phyloP scores from a whole-genome alignment of 2,888 invertebrate species.

The Acleris literana region DNA sequence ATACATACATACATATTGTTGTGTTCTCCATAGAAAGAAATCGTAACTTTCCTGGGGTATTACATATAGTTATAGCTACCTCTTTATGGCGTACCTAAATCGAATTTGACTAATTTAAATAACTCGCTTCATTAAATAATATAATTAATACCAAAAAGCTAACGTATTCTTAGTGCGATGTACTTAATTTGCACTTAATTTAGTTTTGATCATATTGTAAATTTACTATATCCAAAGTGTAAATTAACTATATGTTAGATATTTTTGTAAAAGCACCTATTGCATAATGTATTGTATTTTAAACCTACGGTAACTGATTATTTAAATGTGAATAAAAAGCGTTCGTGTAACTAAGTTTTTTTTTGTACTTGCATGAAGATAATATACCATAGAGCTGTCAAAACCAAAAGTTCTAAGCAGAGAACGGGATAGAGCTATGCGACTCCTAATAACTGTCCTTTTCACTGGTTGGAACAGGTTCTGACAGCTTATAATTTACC shows the following conservation, averaged over 20 bases:
- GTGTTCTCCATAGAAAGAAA: too few species aligned
- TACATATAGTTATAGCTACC: too few species aligned
- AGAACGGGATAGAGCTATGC: too few species aligned
- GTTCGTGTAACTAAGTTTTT: too few species aligned
- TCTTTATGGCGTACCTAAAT: background rate
- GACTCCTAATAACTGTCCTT: too few species aligned
- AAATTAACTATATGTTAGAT: slow-evolving; percentile 10
- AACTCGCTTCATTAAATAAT: slow-evolving; percentile 9
- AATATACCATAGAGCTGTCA: too few species aligned
- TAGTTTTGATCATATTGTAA: slow-evolving; percentile 7
- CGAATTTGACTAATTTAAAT: slow-evolving; percentile 20
- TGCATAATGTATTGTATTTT: slow-evolving; percentile 49
- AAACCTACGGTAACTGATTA: slow-evolving; percentile 17
- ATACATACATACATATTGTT: too few species aligned
- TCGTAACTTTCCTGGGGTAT: too few species aligned
- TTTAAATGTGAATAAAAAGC: slow-evolving; percentile 5
- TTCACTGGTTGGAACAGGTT: too few species aligned
- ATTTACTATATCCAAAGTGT: slow-evolving; percentile 10
- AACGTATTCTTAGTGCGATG: slow-evolving; percentile 6
- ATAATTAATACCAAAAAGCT: slow-evolving; percentile 23
- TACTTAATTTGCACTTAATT: slow-evolving; percentile 13
- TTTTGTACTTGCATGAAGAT: too few species aligned
- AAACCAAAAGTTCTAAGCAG: too few species aligned
- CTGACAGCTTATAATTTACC: too few species aligned
- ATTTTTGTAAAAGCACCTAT: slow-evolving; percentile 55